Evolutionary conservation across 2,888 invertebrate species (phyloP).

Genomic region (Rotaria magnacalcarata): DNA sequence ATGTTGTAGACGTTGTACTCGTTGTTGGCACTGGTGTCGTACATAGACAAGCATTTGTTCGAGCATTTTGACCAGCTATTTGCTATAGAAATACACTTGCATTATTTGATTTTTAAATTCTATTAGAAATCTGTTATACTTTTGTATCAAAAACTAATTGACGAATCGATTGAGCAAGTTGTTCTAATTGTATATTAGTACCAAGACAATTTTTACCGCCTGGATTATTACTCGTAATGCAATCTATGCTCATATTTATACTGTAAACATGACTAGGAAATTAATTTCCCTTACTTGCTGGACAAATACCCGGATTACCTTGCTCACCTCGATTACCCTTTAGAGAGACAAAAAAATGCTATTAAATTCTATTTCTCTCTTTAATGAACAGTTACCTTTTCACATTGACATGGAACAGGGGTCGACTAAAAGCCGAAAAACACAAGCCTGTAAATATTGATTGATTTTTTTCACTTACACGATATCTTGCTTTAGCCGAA

Average conservation of each 20-base stretch:
- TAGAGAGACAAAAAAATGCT: neutral
- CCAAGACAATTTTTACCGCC: neutral
- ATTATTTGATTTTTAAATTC: neutral
- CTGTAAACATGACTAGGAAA: neutral
- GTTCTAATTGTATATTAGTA: neutral
- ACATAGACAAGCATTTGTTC: neutral
- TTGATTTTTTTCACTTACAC: neutral
- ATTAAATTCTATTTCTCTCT: neutral
- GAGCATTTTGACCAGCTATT: neutral
- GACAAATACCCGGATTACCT: neutral
- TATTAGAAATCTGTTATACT: neutral
- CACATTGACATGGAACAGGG: neutral
- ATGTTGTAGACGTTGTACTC: neutral
- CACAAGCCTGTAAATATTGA: neutral
- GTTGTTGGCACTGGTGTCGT: neutral
- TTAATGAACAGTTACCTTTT: neutral
- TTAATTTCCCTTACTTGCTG: neutral
- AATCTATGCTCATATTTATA: neutral
- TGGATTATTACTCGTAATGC: neutral
- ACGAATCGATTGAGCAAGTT: neutral
- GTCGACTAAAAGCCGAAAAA: neutral
- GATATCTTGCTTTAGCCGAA: neutral
- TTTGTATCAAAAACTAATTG: conserved; percentile 12
- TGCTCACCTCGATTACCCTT: neutral
- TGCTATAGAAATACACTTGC: neutral